phyloP scores from a whole-genome alignment of 2,888 invertebrate species.

The Phyllotreta striolata region DNA sequence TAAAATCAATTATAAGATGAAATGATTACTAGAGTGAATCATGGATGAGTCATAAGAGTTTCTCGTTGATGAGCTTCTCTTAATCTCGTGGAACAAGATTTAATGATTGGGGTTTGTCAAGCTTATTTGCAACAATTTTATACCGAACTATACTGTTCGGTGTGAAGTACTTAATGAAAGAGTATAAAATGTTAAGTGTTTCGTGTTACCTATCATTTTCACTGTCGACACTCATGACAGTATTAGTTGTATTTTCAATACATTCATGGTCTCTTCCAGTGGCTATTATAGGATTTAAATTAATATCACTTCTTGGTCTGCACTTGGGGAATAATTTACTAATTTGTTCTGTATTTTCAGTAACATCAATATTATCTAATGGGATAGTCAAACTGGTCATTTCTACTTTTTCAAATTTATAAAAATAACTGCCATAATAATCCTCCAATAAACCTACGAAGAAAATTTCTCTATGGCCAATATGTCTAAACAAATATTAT shows the following conservation, averaged over 20 bases:
- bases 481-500: conserved; percentile 2
- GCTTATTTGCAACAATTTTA: no score
- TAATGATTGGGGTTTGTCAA: no score
- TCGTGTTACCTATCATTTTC: conserved; percentile 59
- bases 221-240: conserved; percentile 64
- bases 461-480: conserved; percentile 38
- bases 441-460: conserved; percentile 45
- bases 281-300: conserved; percentile 64
- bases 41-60: conserved; percentile 3
- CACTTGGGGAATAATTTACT: conserved; percentile 88
- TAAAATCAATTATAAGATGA: conserved; percentile 4
- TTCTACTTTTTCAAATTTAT: conserved; percentile 50
- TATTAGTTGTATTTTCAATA: conserved; percentile 59
- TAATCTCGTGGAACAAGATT: no score
- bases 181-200: conserved; percentile 21
- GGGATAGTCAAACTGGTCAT: conserved; percentile 62
- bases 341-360: conserved; percentile 75
- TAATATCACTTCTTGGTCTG: conserved; percentile 73
- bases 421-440: conserved; percentile 43
- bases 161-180: conserved; percentile 7
- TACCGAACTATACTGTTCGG: background rate
- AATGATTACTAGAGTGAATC: background rate
- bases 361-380: conserved; percentile 62
- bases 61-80: background rate
- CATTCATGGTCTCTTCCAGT: conserved; percentile 59